Evolutionary conservation across 2,888 invertebrate species (phyloP).

Genomic region (Leptinotarsa rubiginosa): DNA sequence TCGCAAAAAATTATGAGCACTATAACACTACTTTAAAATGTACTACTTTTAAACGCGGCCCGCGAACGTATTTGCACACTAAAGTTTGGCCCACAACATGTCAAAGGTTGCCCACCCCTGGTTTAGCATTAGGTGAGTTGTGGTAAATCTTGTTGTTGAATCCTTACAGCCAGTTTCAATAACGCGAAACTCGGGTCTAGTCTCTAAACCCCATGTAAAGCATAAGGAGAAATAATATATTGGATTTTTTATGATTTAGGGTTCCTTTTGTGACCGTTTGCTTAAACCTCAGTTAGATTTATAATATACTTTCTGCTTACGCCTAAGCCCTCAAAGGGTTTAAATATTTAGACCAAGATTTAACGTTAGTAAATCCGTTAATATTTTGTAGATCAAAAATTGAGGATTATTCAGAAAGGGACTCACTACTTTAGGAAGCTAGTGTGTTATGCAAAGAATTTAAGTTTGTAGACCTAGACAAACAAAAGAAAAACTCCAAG

Average conservation of each 20-base stretch:
- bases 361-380: conserved; percentile 9
- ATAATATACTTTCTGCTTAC: neutral
- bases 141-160: conserved; percentile 1
- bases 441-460: conserved; percentile 10
- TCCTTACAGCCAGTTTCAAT: neutral
- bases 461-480: conserved; percentile 3
- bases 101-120: too few relatives aligned
- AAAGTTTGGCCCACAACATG: too few relatives aligned
- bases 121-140: conserved; percentile 2
- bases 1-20: too few relatives aligned
- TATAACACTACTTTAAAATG: too few relatives aligned
- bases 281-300: neutral
- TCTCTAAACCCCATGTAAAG: neutral
- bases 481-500: conserved; percentile 7
- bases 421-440: conserved; percentile 1
- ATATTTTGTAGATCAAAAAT: conserved; percentile 2
- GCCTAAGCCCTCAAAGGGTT: neutral
- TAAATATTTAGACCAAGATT: neutral
- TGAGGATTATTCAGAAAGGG: conserved; percentile 6
- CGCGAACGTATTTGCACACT: too few relatives aligned
- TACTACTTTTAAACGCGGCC: too few relatives aligned
- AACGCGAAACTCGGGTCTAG: neutral
- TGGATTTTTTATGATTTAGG: conserved; percentile 7
- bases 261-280: conserved; percentile 6
- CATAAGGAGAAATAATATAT: conserved; percentile 1